Evolutionary conservation across 2,888 invertebrate genomes (phyloP), one percentile per base, ranked within the genome.

Genomic region (Luperina testacea): DNA sequence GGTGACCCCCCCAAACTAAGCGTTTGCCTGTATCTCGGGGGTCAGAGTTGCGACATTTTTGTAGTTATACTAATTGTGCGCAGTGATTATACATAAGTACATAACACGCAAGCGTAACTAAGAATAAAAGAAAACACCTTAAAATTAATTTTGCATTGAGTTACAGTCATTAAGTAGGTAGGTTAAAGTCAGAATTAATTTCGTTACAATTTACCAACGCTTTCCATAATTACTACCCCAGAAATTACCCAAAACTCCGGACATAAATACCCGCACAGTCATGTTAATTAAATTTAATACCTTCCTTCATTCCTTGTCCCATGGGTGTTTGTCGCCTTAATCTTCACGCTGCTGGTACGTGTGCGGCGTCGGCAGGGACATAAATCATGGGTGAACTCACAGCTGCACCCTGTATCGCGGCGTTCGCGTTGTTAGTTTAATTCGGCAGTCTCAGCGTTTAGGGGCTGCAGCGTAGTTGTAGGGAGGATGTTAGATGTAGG

Each of bases 271-370:
- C 42, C 38, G 15, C 64, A 80, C 70, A 75, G 38, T 53, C 59
- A 79, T 83, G 81, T 87, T 81, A 88, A 82, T 87, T 80, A 72
- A 90, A 85, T 88, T 68, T 74, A 86, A 82, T 88, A 71, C 82
- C 48, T 57, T 61, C 53, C n/a, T n/a, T 8, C 81, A 48, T 51
- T 57, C 53, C n/a, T n/a, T 6, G 75, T 88, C 91, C 89, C 90
- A 24, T 42, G 90, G 87, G 90, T 83, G 80, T 82, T 71, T 68
- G 72, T 72, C 73, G 72, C 87, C 90, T 90, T 91, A 90, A 91
- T 90, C 91, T 91, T 85, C 89, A 86, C 88, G 82, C 74, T 87
- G 82, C 74, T 75, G 68, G 64, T 70, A 82, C 79, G 84, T 77
- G 81, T 69, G 82, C 63, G 83, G 78, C 67, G 78, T 72, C 57